A percentile compares a stretch with the other conserved stretches of the same genome.
Evolutionary conservation across 2,888 invertebrate genomes (phyloP).

Genomic region (Pristionchus exspectatus): DNA sequence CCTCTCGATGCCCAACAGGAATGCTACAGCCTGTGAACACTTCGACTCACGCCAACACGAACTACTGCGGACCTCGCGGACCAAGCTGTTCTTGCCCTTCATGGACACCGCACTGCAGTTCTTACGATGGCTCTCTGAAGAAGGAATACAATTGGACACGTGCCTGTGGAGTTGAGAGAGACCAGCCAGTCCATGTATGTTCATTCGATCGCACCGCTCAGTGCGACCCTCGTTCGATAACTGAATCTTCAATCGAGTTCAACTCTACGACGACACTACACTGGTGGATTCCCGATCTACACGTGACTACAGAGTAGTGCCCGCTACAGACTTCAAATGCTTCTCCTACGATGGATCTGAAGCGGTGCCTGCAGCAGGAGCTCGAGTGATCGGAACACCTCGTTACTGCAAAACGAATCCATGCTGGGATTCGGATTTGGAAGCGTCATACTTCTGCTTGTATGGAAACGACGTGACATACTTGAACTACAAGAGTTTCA

Average conservation of each 20-base stretch:
- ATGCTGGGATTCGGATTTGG: neutral
- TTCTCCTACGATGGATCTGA: constrained; percentile 28
- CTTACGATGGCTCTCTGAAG: neutral
- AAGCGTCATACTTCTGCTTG: neutral
- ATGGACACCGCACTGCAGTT: constrained; percentile 9
- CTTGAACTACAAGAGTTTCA: neutral
- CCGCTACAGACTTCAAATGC: constrained; percentile 20
- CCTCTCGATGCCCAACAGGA: neutral
- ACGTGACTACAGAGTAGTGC: neutral
- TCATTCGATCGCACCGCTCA: constrained; percentile 26
- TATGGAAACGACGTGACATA: constrained; percentile 4
- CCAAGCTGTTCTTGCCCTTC: neutral
- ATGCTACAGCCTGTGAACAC: neutral
- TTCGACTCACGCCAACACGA: neutral
- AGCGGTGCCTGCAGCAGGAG: neutral
- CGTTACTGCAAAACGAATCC: constrained; percentile 12
- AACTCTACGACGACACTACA: neutral
- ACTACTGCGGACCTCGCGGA: constrained; percentile 34
- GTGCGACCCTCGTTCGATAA: neutral
- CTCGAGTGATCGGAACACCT: constrained; percentile 10
- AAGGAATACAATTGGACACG: neutral
- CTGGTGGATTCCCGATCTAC: neutral
- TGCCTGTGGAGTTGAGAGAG: neutral
- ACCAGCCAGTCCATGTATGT: constrained; percentile 5
- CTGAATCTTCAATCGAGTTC: constrained; percentile 11